phyloP scores from a whole-genome alignment of 2,113 vertebrate species.

The Eidolon helvum region DNA sequence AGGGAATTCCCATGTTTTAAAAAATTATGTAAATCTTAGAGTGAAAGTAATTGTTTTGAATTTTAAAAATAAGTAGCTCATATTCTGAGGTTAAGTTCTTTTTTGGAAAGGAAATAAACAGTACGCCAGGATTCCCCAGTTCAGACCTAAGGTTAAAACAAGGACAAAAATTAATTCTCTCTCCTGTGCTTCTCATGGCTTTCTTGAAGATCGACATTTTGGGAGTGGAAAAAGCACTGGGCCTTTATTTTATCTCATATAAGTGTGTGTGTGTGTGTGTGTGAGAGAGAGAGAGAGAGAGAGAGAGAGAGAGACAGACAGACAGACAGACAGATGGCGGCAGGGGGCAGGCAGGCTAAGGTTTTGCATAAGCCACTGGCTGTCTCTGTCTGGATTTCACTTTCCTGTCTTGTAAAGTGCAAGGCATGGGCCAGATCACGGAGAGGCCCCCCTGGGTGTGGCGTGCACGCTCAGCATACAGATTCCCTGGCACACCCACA shows the following conservation, averaged over 20 bases:
- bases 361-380: background rate
- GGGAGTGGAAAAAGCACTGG: background rate
- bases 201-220: background rate
- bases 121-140: constrained; percentile 28
- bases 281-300: background rate
- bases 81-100: constrained; percentile 52
- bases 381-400: background rate
- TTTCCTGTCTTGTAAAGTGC: background rate
- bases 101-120: constrained; percentile 45
- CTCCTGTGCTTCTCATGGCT: background rate
- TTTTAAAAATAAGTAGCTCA: constrained; percentile 64
- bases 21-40: constrained; percentile 63
- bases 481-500: background rate
- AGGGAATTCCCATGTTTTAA: constrained; percentile 70
- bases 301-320: background rate
- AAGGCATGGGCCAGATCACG: background rate
- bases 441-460: background rate
- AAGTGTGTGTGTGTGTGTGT: background rate
- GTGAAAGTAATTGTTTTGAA: constrained; percentile 57
- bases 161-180: constrained; percentile 1
- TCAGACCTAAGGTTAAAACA: constrained; percentile 15
- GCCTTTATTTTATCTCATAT: background rate
- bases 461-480: background rate
- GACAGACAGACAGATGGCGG: no score
- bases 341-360: no score